Conservation (phyloP, 2,888 invertebrate species). For the Drosophila acutilabella region DNA sequence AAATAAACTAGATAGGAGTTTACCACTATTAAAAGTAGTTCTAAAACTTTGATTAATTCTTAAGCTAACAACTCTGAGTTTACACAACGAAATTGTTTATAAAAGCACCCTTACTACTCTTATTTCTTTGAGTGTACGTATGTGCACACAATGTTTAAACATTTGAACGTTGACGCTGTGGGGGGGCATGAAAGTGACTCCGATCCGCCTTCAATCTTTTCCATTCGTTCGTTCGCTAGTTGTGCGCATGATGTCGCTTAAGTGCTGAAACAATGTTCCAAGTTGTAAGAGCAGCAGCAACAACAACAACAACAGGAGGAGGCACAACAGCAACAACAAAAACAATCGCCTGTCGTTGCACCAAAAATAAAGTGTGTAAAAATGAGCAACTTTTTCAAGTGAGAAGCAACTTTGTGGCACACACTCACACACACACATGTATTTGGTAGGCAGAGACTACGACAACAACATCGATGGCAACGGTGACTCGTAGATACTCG, state of each 20-base stretch:
- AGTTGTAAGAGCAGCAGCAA: slow-evolving; percentile 76
- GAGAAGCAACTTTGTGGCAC: slow-evolving; percentile 70
- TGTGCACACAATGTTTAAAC: slow-evolving; percentile 70
- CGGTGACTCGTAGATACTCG: slow-evolving; percentile 43
- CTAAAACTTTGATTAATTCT: too few relatives aligned
- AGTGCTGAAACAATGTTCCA: slow-evolving; percentile 80
- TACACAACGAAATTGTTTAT: too few relatives aligned
- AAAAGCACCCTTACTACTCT: background rate
- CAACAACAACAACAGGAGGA: slow-evolving; percentile 45
- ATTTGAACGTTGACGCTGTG: slow-evolving; percentile 60
- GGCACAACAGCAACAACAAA: slow-evolving; percentile 29
- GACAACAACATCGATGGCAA: slow-evolving; percentile 39
- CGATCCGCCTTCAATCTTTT: slow-evolving; percentile 43
- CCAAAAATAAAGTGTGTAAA: slow-evolving; percentile 78
- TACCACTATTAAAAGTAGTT: too few relatives aligned
- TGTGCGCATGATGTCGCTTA: slow-evolving; percentile 75
- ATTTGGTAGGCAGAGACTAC: slow-evolving; percentile 31
- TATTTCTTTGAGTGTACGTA: slow-evolving; percentile 24
- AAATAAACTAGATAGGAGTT: too few relatives aligned
- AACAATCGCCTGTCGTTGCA: slow-evolving; percentile 60
- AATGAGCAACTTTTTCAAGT: slow-evolving; percentile 77
- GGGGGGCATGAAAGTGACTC: slow-evolving; percentile 59
- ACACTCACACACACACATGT: slow-evolving; percentile 16
- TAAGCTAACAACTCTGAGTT: too few relatives aligned
- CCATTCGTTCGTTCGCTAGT: slow-evolving; percentile 43